These are phyloP conservation scores for Blera fallax DNA, from an alignment of 2,888 invertebrate species.

Conservation along the genomic window DNA sequence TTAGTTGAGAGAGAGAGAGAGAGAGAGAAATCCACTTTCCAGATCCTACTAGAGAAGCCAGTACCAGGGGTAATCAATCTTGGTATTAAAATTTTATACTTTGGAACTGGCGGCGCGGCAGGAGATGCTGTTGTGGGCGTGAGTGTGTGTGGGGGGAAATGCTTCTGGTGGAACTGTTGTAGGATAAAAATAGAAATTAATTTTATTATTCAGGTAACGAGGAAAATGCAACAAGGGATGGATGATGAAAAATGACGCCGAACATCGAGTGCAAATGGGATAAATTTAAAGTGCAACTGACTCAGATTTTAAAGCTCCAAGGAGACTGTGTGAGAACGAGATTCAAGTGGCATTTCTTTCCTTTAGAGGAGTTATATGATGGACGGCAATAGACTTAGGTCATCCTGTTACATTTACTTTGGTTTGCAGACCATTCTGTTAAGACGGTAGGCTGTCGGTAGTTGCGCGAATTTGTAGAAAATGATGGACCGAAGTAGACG, in stretches of 20 bases:
- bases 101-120: neutral
- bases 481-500: too few relatives aligned
- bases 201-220: conserved; percentile 29
- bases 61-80: conserved; percentile 58
- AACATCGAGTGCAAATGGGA: too few relatives aligned
- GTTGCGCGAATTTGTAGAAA: too few relatives aligned
- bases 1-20: neutral
- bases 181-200: conserved; percentile 34
- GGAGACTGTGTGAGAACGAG: too few relatives aligned
- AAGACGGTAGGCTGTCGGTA: too few relatives aligned
- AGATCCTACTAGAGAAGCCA: neutral
- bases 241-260: neutral
- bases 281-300: neutral
- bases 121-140: neutral
- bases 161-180: conserved; percentile 4
- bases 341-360: too few relatives aligned
- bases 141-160: neutral
- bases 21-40: neutral
- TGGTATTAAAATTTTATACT: conserved; percentile 64
- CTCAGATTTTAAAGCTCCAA: too few relatives aligned
- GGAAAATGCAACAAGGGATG: conserved; percentile 14
- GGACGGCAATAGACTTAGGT: too few relatives aligned
- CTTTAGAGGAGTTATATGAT: too few relatives aligned
- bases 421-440: too few relatives aligned
- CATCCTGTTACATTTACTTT: too few relatives aligned